Conservation (phyloP, 2,888 invertebrate species). For the Sminthurides aquaticus region DNA sequence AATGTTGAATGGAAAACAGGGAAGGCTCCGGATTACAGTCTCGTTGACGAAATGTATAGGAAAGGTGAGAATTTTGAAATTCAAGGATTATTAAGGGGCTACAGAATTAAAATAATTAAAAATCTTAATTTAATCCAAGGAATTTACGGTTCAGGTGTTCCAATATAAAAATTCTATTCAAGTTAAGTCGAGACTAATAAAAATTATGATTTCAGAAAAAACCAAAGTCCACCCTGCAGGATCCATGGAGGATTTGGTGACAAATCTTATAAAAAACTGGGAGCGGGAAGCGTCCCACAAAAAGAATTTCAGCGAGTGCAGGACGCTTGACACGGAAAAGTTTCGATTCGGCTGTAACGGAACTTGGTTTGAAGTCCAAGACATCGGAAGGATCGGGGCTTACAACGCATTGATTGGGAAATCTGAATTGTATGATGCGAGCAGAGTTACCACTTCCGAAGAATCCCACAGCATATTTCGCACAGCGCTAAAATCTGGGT, state of each 20-base stretch:
- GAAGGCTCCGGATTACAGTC: constrained; percentile 41
- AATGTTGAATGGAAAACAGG: constrained; percentile 29
- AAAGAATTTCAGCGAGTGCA: constrained; percentile 29
- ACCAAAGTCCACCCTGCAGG: constrained; percentile 40
- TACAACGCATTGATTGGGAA: constrained; percentile 45
- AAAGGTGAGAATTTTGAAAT: constrained; percentile 29
- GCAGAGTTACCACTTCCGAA: constrained; percentile 33
- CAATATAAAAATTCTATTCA: too few relatives aligned
- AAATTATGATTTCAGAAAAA: too few relatives aligned
- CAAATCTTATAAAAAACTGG: constrained; percentile 47
- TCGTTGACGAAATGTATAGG: constrained; percentile 43
- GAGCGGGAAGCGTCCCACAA: constrained; percentile 46
- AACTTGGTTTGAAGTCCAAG: constrained; percentile 2
- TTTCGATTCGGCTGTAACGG: constrained; percentile 30
- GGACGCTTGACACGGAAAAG: constrained; percentile 21
- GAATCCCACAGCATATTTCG: constrained; percentile 42
- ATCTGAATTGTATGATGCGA: constrained; percentile 42
- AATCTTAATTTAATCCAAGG: too few relatives aligned
- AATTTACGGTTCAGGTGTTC: too few relatives aligned
- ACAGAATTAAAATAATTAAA: too few relatives aligned
- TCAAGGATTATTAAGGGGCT: neutral
- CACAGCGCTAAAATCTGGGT: constrained; percentile 26
- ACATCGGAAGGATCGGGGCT: constrained; percentile 38
- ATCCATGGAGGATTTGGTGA: constrained; percentile 45
- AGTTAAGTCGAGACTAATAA: too few relatives aligned